Conservation (phyloP, 2,797 vertebrate genomes). For the Pseudopleuronectes americanus region DNA sequence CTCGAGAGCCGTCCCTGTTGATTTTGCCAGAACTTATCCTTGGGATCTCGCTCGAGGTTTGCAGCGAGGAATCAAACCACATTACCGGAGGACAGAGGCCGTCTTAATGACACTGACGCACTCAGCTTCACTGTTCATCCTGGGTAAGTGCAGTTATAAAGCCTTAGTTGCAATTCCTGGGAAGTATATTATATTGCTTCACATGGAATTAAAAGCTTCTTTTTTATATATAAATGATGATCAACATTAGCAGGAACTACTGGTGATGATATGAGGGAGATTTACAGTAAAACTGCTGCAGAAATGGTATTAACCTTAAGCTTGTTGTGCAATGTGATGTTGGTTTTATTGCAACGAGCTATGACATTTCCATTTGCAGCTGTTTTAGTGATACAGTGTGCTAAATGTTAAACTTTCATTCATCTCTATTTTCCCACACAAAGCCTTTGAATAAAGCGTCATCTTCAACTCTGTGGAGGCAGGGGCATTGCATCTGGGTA, state of each 20-base stretch:
- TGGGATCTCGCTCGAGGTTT: slow-evolving; percentile 61
- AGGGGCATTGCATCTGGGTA: too few relatives aligned
- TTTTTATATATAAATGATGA: not conserved
- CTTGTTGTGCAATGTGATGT: not conserved
- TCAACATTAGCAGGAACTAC: not conserved
- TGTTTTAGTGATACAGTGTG: not conserved
- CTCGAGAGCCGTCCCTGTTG: slow-evolving; percentile 58
- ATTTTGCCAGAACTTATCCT: slow-evolving; percentile 55
- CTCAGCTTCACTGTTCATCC: slow-evolving; percentile 36
- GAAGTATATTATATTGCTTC: not conserved
- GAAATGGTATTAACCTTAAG: not conserved
- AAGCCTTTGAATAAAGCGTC: not conserved
- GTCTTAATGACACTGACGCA: slow-evolving; percentile 60
- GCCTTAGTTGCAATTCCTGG: not conserved
- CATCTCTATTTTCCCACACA: not conserved
- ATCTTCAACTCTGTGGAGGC: too few relatives aligned
- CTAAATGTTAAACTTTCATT: not conserved
- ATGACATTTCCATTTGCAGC: not conserved
- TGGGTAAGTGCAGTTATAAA: not conserved
- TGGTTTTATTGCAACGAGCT: not conserved
- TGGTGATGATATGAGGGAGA: not conserved
- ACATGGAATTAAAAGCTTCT: too few relatives aligned
- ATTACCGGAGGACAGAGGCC: slow-evolving; percentile 53
- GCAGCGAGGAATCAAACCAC: slow-evolving; percentile 61
- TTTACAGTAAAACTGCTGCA: not conserved